phyloP scores from a whole-genome alignment of 2,797 vertebrate genomes.

The Parauchenoglanis punctatus region DNA sequence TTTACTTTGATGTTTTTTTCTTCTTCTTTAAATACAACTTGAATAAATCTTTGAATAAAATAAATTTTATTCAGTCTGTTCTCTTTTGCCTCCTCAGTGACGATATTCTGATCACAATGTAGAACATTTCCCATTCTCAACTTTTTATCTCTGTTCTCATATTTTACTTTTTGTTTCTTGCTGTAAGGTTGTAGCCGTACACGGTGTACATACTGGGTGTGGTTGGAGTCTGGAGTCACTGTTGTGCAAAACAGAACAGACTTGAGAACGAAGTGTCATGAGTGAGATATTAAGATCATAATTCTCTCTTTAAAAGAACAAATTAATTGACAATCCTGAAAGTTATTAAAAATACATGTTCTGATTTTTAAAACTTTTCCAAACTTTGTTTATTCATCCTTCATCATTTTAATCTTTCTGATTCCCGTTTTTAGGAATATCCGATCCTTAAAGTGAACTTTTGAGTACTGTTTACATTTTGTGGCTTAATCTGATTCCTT shows the following conservation, averaged over 20 bases:
- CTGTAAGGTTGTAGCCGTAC: not conserved
- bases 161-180: not conserved
- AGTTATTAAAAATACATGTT: not conserved
- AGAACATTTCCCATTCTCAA: not conserved
- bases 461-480: not conserved
- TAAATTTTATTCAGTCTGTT: not conserved
- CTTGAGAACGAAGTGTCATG: not conserved
- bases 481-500: not conserved
- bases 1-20: not conserved
- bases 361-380: not conserved
- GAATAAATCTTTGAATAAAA: no score
- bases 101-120: not conserved
- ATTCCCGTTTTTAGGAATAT: not conserved
- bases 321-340: not conserved
- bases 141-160: not conserved
- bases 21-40: not conserved
- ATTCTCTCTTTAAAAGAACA: not conserved
- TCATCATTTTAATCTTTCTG: not conserved
- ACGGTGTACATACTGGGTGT: conserved; percentile 7
- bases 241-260: not conserved
- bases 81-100: not conserved
- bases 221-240: not conserved
- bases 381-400: not conserved
- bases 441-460: not conserved
- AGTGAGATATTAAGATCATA: not conserved